Percentiles rank a stretch among this genome's conserved stretches.
These are phyloP conservation scores for Lepidurus arcticus DNA, from an alignment of 1,140 invertebrate genomes.

Conservation along the genomic window DNA sequence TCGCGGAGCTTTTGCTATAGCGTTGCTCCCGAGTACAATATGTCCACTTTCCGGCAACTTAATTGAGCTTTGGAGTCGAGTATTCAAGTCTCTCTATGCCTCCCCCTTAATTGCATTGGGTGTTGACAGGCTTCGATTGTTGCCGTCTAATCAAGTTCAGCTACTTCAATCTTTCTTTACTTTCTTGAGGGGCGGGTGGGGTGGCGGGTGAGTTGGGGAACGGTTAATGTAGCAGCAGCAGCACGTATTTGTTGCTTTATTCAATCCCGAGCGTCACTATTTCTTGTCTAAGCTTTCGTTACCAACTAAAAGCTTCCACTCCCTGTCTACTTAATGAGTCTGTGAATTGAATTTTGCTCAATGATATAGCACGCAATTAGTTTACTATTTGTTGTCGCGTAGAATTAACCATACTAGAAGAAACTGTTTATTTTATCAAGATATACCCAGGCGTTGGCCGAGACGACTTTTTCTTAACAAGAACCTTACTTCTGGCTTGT, in stretches of 20 bases:
- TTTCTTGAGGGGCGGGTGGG: neutral
- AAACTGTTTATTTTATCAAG: too few species aligned
- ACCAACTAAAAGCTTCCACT: neutral
- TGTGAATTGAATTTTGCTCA: neutral
- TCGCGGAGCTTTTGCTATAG: neutral
- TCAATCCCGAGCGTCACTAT: neutral
- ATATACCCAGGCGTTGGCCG: too few species aligned
- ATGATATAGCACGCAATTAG: neutral
- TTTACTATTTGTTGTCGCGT: too few species aligned
- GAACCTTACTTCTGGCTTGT: too few species aligned
- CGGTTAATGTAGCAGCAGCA: neutral
- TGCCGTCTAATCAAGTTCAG: conserved; percentile 1
- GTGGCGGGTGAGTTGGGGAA: neutral
- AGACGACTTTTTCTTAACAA: too few species aligned
- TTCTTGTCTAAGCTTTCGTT: neutral
- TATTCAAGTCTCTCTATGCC: neutral
- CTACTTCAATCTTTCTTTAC: conserved; percentile 2
- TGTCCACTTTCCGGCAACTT: conserved; percentile 2
- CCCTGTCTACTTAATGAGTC: neutral
- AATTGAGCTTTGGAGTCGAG: conserved; percentile 21
- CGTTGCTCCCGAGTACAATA: neutral
- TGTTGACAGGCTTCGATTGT: conserved; percentile 19
- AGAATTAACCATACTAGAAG: too few species aligned
- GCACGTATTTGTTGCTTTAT: neutral
- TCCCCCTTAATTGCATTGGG: conserved; percentile 1